These are phyloP conservation scores for Schizaphis graminum DNA, from an alignment of 2,888 invertebrate species.

Conservation along the genomic window DNA sequence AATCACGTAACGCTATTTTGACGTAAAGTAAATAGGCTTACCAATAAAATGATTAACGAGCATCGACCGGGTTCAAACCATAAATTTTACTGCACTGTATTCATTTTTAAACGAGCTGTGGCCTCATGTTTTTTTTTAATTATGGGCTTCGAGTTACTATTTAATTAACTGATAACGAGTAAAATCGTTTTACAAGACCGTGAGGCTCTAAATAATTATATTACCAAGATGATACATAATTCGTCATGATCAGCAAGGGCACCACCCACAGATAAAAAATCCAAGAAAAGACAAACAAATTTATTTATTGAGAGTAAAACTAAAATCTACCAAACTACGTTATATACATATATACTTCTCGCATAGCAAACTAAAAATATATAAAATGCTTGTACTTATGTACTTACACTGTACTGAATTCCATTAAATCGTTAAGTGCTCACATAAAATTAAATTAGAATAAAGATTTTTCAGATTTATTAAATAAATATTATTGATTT, in stretches of 20 bases:
- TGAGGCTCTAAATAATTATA: background rate
- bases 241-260: background rate
- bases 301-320: background rate
- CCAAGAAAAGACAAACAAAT: background rate
- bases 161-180: constrained; percentile 35
- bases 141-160: background rate
- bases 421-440: background rate
- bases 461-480: background rate
- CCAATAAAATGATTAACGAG: constrained; percentile 44
- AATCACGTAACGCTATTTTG: constrained; percentile 32
- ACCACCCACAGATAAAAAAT: background rate
- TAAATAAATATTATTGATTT: background rate
- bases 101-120: background rate
- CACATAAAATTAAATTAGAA: background rate
- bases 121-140: background rate
- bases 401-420: background rate
- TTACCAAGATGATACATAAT: background rate
- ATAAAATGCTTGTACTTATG: background rate
- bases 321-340: background rate
- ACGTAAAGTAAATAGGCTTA: constrained; percentile 28
- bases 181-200: background rate
- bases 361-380: background rate
- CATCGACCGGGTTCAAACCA: background rate
- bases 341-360: background rate
- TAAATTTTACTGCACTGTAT: background rate